Evolutionary conservation across 2,888 invertebrate genomes (phyloP), one percentile per base, ranked within the genome.

Genomic region (Exocentrus adspersus): DNA sequence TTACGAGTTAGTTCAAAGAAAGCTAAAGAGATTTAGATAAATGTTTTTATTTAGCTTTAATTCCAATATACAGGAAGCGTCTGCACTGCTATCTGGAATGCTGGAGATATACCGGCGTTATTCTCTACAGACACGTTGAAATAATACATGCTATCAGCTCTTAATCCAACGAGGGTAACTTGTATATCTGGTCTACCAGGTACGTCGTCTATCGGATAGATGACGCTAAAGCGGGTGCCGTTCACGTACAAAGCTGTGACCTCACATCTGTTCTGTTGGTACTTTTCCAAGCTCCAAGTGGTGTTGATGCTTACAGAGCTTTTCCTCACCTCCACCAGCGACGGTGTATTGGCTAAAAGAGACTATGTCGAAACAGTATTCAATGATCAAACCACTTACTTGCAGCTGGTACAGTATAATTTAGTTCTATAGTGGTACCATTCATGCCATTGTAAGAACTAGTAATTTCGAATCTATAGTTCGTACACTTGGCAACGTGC

Each of bases 91-190:
- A 48, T 2, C 6, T 48, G 48, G 12, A 21, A 21, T 10, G 48
- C 24, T 3, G 5, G n/a, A 1, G 48, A 21, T 1, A 20, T n/a
- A 2, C 48, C 48, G 12, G 24, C 48, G 9, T 19, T 1, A 12
- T 21, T 20, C 6, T 21, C 24, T 14, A 14, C 48, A n/a, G 20
- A 24, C 14, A 48, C 24, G n/a, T 21, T 19, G 1, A 48, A 14
- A 14, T 48, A 48, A 14, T 48, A 48, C 48, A 48, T 20, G 7
- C 20, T 21, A 14, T 48, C 12, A n/a, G 48, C 48, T n/a, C 7
- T 20, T 2, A 48, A 24, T n/a, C 37, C 37, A 5, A 14, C 12
- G 2, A 37, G 1, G 37, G n/a, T 37, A 2, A 37, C 37, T 2
- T 12, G 3, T n/a, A 37, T 12, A n/a, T 5, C 1, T 2, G 37